phyloP scores from a whole-genome alignment of 2,113 vertebrate species.

The Bettongia penicillata region DNA sequence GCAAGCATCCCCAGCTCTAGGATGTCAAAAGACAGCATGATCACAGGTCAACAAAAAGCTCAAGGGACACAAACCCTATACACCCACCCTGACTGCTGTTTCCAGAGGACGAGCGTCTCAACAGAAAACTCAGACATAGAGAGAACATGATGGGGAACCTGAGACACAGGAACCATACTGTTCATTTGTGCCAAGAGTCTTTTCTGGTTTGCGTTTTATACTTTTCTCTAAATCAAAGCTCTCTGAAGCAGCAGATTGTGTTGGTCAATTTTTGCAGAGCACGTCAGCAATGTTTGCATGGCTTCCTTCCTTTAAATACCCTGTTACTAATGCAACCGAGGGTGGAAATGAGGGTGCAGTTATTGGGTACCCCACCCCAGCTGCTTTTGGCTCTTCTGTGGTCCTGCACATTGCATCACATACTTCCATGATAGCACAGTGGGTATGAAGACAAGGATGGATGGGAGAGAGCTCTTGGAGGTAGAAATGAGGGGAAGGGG shows the following conservation, averaged over 20 bases:
- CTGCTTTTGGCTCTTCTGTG: neutral
- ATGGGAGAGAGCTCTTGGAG: neutral
- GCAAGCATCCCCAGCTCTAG: neutral
- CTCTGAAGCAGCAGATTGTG: neutral
- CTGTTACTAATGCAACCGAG: neutral
- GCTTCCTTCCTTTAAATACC: neutral
- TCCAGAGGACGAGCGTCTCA: too few relatives aligned
- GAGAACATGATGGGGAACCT: too few relatives aligned
- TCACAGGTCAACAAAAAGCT: neutral
- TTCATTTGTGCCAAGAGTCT: too few relatives aligned
- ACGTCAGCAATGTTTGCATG: neutral
- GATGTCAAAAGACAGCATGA: neutral
- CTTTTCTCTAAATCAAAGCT: neutral
- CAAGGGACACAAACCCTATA: neutral
- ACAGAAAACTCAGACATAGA: too few relatives aligned
- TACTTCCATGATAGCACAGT: neutral
- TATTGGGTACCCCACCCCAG: neutral
- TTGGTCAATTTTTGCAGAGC: neutral
- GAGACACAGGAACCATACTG: too few relatives aligned
- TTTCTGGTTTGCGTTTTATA: too few relatives aligned
- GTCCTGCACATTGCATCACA: neutral
- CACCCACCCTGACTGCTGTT: too few relatives aligned
- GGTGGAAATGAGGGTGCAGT: neutral
- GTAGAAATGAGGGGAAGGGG: too few relatives aligned
- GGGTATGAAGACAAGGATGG: neutral